Evolutionary conservation across 2,888 invertebrate species (phyloP).

Genomic region (Seladonia tumulorum): DNA sequence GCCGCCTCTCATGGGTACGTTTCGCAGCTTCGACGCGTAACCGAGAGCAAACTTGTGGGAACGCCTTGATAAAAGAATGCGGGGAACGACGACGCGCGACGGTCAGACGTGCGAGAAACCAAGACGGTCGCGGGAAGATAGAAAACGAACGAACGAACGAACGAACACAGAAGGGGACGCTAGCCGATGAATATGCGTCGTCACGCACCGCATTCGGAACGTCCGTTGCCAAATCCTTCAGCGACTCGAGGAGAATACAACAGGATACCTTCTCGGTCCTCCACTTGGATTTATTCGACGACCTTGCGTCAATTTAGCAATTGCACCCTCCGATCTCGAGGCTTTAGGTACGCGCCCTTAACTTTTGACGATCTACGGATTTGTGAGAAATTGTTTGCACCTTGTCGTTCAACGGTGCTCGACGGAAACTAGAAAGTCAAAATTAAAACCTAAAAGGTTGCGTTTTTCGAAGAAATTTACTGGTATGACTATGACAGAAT

Average conservation of each 20-base stretch:
- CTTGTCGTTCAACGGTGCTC: background rate
- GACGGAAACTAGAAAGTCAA: background rate
- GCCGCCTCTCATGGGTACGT: background rate
- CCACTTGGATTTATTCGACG: constrained; percentile 24
- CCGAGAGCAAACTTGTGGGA: constrained; percentile 24
- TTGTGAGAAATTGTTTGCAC: background rate
- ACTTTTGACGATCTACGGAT: background rate
- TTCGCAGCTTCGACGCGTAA: constrained; percentile 32
- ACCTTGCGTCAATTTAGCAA: background rate
- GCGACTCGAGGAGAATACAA: constrained; percentile 41
- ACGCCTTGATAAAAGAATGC: background rate
- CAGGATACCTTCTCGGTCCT: constrained; percentile 7
- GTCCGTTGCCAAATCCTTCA: constrained; percentile 40
- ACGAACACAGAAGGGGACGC: background rate
- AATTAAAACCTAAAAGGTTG: too few relatives aligned
- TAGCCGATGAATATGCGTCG: constrained; percentile 66
- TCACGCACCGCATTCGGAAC: constrained; percentile 66
- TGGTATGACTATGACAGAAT: background rate
- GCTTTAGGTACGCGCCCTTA: background rate
- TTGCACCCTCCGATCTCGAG: background rate
- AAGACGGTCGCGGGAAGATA: background rate
- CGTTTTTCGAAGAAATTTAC: too few relatives aligned
- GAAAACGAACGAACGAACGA: background rate
- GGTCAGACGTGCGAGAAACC: background rate
- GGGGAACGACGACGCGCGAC: background rate